phyloP scores from a whole-genome alignment of 1,140 invertebrate genomes.

The Zaprionus ghesquierei region DNA sequence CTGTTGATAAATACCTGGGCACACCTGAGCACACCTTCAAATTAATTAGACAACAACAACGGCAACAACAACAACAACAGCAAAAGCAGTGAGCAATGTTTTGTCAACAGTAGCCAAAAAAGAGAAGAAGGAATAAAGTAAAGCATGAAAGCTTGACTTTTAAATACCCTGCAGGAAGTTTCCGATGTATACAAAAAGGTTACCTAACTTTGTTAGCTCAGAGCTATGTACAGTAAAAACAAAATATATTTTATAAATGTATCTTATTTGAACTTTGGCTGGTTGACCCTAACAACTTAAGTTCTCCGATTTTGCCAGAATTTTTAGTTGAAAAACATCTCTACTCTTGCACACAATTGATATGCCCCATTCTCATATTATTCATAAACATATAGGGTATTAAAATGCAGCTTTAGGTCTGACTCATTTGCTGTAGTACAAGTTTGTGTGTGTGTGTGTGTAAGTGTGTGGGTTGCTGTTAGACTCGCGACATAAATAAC shows the following conservation, averaged over 20 bases:
- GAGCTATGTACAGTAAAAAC: no score
- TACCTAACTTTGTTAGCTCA: no score
- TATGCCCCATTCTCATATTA: no score
- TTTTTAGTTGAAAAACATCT: no score
- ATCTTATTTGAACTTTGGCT: no score
- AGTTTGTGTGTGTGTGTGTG: background rate
- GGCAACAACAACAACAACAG: conserved; percentile 3
- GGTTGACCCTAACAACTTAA: no score
- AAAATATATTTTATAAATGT: no score
- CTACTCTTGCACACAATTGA: no score
- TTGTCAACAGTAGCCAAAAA: conserved; percentile 9
- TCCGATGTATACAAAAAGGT: no score
- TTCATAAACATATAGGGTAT: background rate
- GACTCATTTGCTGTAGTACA: conserved; percentile 7
- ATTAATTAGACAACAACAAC: conserved; percentile 45
- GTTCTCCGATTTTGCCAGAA: no score
- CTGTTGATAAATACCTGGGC: conserved; percentile 25
- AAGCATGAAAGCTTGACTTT: background rate
- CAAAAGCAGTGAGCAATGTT: background rate
- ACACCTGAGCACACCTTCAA: conserved; percentile 44
- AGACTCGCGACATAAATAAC: conserved; percentile 24
- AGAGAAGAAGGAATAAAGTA: background rate
- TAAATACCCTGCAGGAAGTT: background rate
- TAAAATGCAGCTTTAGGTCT: conserved; percentile 16
- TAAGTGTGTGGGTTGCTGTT: conserved; percentile 6